Evolutionary conservation across 2,113 vertebrate species (phyloP), one percentile per base, ranked within the genome.

Genomic region (Synodontis membranacea): DNA sequence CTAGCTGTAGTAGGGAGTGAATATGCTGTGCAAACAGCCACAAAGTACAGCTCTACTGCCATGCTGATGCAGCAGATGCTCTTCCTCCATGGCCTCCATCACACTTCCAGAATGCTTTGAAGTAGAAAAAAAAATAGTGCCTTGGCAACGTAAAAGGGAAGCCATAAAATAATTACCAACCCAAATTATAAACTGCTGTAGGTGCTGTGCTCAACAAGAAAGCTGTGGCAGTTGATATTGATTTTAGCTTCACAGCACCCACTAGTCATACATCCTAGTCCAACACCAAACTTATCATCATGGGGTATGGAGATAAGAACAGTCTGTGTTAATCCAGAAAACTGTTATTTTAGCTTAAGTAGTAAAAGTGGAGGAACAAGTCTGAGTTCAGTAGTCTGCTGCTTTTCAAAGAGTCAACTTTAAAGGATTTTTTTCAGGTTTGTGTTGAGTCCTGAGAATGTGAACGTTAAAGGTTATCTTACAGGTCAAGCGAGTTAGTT

Each of bases 61-160:
- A 37, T 72, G 74, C 86, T 78, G 84, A 83, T 74, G 48, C 76
- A 75, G 79, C 70, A 44, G 68, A 82, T 83, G 52, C 37, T 42
- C 54, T 52, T 84, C 84, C 88, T 72, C 80, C 80, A 79, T 66
- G 34, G 68, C 23, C 81, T 86, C 81, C 46, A 64, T 70, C 8
- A 31, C 56, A 21, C 44, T 83, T 42, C n/a, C 70, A 84, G 52
- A 76, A 56, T 42, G 62, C 8, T 50, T 78, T 50, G 31, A 56
- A 74, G 37, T 11, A 54, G 48, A 34, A 23, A 74, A 74, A 74
- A 54, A 52, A 83, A 28, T 28, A 9, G 1, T 64, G 81, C 44
- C 50, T 52, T 79, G 12, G 31, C 74, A 79, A 19, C 48, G 21
- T 25, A 28, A 85, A 39, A 39, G 39, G 15, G 39, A 31, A 14